Percentiles rank a stretch among this genome's conserved stretches.
Evolutionary conservation across 1,140 invertebrate species (phyloP).

Genomic region (Notospermus geniculatus): DNA sequence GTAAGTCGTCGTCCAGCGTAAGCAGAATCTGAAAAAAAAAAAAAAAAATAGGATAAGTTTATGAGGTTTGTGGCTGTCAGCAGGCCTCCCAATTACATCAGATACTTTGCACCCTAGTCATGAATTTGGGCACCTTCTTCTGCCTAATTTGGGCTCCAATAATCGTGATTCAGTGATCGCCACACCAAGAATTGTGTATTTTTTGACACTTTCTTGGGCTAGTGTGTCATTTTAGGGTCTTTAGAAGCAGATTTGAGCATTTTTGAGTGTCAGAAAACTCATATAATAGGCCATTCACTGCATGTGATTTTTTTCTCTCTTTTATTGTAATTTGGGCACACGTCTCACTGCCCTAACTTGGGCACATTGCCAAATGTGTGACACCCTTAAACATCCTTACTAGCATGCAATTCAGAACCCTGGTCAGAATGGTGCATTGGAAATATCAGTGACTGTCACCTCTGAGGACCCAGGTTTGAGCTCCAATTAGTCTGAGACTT

Average conservation of each 20-base stretch:
- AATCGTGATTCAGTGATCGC: background rate
- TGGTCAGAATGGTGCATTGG: background rate
- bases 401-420: background rate
- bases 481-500: conserved; percentile 18
- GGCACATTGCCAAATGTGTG: too few relatives aligned
- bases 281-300: background rate
- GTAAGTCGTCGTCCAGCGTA: conserved; percentile 76
- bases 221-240: too few relatives aligned
- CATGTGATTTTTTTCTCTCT: background rate
- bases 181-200: too few relatives aligned
- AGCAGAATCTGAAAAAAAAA: conserved; percentile 60
- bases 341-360: too few relatives aligned
- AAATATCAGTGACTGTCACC: too few relatives aligned
- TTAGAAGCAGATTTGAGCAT: too few relatives aligned
- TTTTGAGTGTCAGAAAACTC: too few relatives aligned
- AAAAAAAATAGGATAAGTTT: background rate
- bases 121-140: background rate
- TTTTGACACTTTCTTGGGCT: too few relatives aligned
- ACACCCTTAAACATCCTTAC: too few relatives aligned
- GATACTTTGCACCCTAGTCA: background rate
- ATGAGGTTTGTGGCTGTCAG: background rate
- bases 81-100: background rate
- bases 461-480: too few relatives aligned
- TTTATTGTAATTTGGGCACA: too few relatives aligned
- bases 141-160: too few relatives aligned